Base-by-base conservation (phyloP, 2,113 vertebrate species). In the Psettodes erumei region DNA sequence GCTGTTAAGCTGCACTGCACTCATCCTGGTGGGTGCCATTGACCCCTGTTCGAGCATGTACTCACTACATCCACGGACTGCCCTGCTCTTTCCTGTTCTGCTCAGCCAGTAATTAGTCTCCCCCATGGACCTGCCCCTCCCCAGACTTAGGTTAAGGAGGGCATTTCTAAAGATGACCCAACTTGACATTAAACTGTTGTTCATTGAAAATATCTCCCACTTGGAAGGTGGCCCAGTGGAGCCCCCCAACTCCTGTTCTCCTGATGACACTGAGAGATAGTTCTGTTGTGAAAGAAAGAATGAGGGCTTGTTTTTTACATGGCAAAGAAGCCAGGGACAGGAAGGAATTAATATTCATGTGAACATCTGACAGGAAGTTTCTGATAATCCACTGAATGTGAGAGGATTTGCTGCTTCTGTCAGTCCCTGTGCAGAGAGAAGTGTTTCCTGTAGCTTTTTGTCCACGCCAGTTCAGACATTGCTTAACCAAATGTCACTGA, bases 51-150 rank as follows among this genome's bases (percentile, higher is more conserved):
- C 10, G 16, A 62, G 61, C 62, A 35, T 55, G 42, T 9, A 43
- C 75, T 77, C 28, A n/a, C n/a, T 59, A 21, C 42, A 82, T 18
- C 48, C 53, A 48, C 74, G 67, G 77, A 82, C 71, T 87, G 42
- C 35, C 62, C 77, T 61, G 27, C 62, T 61, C 43, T 53, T 73
- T 77, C 66, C 40, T 55, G 48, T 83, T 79, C 27, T 38, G 13
- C 59, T 69, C 68, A 69, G 77, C 55, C 77, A 71, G 59, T 80
- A 77, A 82, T 86, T 84, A 74, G 59, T n/a, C 70, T 45, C 27
- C 65, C 70, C 65, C 40, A 48, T 83, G 69, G 45, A 35, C 71
- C 63, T 35, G 23, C 9, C 51, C 25, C 21, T 56, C 30, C 32
- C 35, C 54, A 35, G 30, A 66, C 42, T 37, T 65, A 13, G 30